These are phyloP conservation scores for Hyposmocoma kahamanoa DNA, from an alignment of 1,140 invertebrate species.

Conservation along the genomic window DNA sequence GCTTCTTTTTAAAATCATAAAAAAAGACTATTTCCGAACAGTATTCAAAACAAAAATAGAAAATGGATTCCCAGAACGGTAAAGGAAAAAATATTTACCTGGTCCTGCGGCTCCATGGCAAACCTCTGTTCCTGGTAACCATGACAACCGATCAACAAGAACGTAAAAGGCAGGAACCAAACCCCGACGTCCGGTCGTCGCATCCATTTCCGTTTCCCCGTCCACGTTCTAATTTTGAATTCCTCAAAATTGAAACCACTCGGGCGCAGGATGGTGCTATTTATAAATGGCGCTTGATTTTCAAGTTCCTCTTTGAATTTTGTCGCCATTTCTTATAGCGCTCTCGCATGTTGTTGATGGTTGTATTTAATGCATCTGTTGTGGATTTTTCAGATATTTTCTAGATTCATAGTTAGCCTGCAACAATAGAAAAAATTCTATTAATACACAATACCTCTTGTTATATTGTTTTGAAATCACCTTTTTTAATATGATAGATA, in stretches of 20 bases:
- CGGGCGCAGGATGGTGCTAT: conserved; percentile 24
- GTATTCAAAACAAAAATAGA: no score
- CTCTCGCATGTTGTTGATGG: conserved; percentile 38
- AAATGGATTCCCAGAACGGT: no score
- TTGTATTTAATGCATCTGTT: conserved; percentile 28
- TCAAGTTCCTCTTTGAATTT: conserved; percentile 26
- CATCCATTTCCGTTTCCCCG: conserved; percentile 35
- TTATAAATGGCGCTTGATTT: conserved; percentile 30
- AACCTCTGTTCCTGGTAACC: conserved; percentile 61
- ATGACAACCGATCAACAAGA: conserved; percentile 41
- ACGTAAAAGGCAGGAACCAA: conserved; percentile 30
- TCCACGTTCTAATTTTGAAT: conserved; percentile 44
- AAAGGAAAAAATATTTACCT: conserved; percentile 43
- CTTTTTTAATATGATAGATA: no score
- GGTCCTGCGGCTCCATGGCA: conserved; percentile 62
- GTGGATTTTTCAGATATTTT: conserved; percentile 8
- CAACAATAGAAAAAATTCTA: conserved; percentile 34
- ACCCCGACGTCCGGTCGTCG: conserved; percentile 36
- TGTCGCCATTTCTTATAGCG: conserved; percentile 42
- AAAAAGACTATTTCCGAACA: background rate
- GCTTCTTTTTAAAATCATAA: background rate
- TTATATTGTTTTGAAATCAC: no score
- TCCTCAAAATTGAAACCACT: conserved; percentile 39
- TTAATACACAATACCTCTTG: no score
- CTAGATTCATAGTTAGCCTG: conserved; percentile 29